phyloP scores from a whole-genome alignment of 2,888 invertebrate species.

The Amphipyra berbera region DNA sequence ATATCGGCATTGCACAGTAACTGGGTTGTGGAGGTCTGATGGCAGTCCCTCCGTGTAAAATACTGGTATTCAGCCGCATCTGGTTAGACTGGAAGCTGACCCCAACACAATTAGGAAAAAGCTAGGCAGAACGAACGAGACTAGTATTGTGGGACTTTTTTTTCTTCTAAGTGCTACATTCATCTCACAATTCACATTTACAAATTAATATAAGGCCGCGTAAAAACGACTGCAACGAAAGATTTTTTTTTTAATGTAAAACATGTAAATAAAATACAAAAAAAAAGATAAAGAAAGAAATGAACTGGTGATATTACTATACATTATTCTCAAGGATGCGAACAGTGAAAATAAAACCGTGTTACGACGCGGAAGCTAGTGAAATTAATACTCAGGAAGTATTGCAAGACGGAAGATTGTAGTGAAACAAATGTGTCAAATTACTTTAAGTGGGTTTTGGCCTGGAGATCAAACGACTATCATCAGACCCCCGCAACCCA shows the following conservation, averaged over 20 bases:
- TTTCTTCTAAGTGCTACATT: neutral
- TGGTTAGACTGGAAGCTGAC: too few species aligned
- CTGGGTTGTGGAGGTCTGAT: too few species aligned
- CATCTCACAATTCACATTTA: neutral
- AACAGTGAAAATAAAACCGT: conserved; percentile 25
- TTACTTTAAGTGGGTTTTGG: conserved; percentile 21
- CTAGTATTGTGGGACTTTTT: too few species aligned
- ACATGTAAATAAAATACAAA: conserved; percentile 22
- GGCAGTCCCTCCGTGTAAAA: too few species aligned
- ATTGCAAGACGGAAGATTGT: conserved; percentile 26
- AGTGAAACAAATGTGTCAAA: conserved; percentile 15
- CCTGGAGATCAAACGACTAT: neutral
- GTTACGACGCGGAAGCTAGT: conserved; percentile 41
- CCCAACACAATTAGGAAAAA: too few species aligned
- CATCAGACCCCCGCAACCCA: too few species aligned
- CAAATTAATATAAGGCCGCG: neutral
- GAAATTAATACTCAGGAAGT: conserved; percentile 46
- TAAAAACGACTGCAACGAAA: conserved; percentile 20
- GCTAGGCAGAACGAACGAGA: too few species aligned
- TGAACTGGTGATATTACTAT: conserved; percentile 18
- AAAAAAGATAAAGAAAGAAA: conserved; percentile 30
- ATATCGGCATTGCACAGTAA: too few species aligned
- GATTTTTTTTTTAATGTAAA: conserved; percentile 37
- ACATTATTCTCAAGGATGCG: conserved; percentile 38
- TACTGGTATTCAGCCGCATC: too few species aligned